Conservation (phyloP, 2,797 vertebrate species). For the Enteromius anoplus region DNA sequence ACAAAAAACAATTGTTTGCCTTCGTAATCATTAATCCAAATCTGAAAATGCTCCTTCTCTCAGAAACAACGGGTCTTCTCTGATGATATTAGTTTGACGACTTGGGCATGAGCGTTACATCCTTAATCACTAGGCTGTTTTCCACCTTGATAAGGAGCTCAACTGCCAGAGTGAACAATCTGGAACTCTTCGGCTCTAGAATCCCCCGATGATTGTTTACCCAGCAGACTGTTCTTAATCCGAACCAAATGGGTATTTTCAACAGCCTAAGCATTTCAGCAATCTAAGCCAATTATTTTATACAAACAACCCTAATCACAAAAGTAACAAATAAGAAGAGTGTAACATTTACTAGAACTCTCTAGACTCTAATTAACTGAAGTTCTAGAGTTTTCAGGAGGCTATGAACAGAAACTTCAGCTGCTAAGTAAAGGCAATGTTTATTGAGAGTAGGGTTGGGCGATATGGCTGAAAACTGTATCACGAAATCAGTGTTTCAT, state of each 20-base stretch:
- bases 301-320: constrained; percentile 1
- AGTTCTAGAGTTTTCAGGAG: not conserved
- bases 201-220: not conserved
- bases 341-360: not conserved
- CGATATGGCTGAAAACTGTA: too few relatives aligned
- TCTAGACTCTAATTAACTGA: not conserved
- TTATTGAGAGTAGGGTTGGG: constrained; percentile 7
- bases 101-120: too few relatives aligned
- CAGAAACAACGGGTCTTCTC: too few relatives aligned
- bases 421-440: constrained; percentile 13
- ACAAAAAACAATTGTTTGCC: too few relatives aligned
- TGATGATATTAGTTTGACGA: too few relatives aligned
- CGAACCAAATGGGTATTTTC: not conserved
- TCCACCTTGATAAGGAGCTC: not conserved
- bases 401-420: not conserved
- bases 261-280: not conserved
- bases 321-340: not conserved
- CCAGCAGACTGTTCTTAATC: not conserved
- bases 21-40: too few relatives aligned
- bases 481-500: too few relatives aligned
- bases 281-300: not conserved
- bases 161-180: not conserved
- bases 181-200: not conserved
- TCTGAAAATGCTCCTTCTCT: too few relatives aligned
- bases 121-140: not conserved